Evolutionary conservation across 2,888 invertebrate species (phyloP).

Genomic region (Myopa tessellatipennis): DNA sequence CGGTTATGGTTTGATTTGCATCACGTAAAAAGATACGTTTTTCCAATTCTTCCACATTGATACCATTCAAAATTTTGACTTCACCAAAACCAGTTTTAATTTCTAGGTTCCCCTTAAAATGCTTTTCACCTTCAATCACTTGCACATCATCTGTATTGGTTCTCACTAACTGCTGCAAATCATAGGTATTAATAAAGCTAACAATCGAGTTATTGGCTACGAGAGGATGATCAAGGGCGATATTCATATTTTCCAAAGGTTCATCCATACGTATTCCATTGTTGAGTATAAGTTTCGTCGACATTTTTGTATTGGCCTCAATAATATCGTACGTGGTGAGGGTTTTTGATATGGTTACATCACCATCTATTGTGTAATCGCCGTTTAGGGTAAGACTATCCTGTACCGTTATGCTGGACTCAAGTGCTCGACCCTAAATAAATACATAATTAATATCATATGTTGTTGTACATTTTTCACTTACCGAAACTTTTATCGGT

Average conservation of each 20-base stretch:
- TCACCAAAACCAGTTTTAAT: conserved; percentile 67
- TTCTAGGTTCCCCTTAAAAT: conserved; percentile 65
- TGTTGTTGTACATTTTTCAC: conserved; percentile 36
- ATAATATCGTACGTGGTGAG: conserved; percentile 60
- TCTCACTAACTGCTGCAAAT: conserved; percentile 67
- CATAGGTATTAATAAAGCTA: conserved; percentile 68
- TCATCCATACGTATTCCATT: conserved; percentile 55
- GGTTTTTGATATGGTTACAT: conserved; percentile 68
- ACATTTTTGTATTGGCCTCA: conserved; percentile 50
- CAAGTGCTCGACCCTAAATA: conserved; percentile 65
- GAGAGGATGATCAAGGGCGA: conserved; percentile 57
- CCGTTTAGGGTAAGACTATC: conserved; percentile 67
- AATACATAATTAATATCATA: background rate
- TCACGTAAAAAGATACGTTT: conserved; percentile 64
- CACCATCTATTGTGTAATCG: conserved; percentile 68
- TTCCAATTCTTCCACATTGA: conserved; percentile 68
- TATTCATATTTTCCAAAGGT: conserved; percentile 54
- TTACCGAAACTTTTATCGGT: conserved; percentile 65
- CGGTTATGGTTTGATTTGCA: conserved; percentile 69
- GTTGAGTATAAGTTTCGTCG: conserved; percentile 49
- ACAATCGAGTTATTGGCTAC: conserved; percentile 63
- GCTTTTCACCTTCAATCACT: conserved; percentile 69
- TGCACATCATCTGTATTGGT: conserved; percentile 66
- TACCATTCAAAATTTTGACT: conserved; percentile 67
- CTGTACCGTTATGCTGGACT: conserved; percentile 67